Evolutionary conservation across 2,888 invertebrate species (phyloP).

Genomic region (Platypus cylindrus): DNA sequence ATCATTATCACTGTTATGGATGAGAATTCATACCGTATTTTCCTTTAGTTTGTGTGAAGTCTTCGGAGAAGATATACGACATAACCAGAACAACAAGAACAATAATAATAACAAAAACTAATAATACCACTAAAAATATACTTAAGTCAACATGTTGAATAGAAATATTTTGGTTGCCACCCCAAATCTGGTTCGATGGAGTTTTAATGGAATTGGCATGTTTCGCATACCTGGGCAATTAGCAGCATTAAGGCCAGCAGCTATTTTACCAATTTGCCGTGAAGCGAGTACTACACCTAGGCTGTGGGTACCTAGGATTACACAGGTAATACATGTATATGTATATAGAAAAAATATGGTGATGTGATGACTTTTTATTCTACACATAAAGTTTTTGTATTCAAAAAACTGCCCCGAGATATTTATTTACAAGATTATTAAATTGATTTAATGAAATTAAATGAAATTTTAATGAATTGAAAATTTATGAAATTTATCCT

Average conservation of each 20-base stretch:
- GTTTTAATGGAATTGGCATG: constrained; percentile 25
- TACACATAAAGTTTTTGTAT: too few species aligned
- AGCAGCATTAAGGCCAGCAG: constrained; percentile 23
- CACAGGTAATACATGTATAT: constrained; percentile 28
- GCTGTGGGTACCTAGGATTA: constrained; percentile 29
- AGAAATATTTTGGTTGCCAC: constrained; percentile 8
- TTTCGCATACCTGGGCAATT: constrained; percentile 27
- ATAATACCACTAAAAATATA: too few species aligned
- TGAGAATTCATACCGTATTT: too few species aligned
- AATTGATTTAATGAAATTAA: too few species aligned
- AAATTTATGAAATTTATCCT: too few species aligned
- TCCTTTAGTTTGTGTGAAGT: constrained; percentile 10
- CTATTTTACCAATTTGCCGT: constrained; percentile 4
- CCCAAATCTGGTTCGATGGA: constrained; percentile 5
- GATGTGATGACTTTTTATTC: background rate
- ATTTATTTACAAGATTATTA: too few species aligned
- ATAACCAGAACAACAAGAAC: too few species aligned
- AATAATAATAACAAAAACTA: too few species aligned
- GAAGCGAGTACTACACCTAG: constrained; percentile 20
- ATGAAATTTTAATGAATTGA: too few species aligned
- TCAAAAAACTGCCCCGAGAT: too few species aligned
- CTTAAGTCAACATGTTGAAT: constrained; percentile 11
- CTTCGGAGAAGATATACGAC: too few species aligned
- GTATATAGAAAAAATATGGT: background rate
- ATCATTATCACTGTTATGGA: too few species aligned